phyloP scores from a whole-genome alignment of 2,888 invertebrate genomes.

The Orthosia incerta region DNA sequence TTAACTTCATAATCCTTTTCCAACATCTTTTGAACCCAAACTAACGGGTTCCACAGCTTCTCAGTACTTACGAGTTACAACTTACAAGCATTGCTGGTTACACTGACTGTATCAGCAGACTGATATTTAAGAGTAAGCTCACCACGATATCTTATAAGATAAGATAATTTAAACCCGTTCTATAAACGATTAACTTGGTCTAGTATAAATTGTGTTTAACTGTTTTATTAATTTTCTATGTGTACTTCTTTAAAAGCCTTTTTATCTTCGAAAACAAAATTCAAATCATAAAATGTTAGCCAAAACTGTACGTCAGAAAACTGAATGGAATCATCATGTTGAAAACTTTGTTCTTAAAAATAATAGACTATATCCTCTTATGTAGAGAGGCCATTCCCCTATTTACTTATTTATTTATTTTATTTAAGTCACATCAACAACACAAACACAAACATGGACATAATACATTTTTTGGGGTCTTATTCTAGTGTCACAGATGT shows the following conservation, averaged over 20 bases:
- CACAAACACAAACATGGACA: no score
- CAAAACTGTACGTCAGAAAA: neutral
- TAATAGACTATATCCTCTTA: no score
- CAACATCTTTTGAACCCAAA: neutral
- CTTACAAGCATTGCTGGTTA: constrained; percentile 14
- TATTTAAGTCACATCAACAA: no score
- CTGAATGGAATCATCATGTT: neutral
- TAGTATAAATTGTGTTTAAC: neutral
- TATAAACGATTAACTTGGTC: constrained; percentile 8
- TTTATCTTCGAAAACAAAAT: neutral
- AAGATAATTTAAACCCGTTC: constrained; percentile 41
- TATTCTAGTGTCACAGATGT: no score
- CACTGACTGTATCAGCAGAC: constrained; percentile 17
- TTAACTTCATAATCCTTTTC: constrained; percentile 20
- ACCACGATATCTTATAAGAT: constrained; percentile 45
- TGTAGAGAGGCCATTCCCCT: no score
- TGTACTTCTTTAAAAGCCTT: neutral
- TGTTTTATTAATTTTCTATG: constrained; percentile 12
- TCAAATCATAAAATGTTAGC: neutral
- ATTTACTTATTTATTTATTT: no score
- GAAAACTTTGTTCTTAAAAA: neutral
- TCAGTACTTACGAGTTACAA: constrained; percentile 13
- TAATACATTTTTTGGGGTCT: no score
- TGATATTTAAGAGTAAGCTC: constrained; percentile 51
- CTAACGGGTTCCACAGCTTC: constrained; percentile 27